Evolutionary conservation across 2,113 vertebrate genomes (phyloP).

Genomic region (Manacus vitellinus): DNA sequence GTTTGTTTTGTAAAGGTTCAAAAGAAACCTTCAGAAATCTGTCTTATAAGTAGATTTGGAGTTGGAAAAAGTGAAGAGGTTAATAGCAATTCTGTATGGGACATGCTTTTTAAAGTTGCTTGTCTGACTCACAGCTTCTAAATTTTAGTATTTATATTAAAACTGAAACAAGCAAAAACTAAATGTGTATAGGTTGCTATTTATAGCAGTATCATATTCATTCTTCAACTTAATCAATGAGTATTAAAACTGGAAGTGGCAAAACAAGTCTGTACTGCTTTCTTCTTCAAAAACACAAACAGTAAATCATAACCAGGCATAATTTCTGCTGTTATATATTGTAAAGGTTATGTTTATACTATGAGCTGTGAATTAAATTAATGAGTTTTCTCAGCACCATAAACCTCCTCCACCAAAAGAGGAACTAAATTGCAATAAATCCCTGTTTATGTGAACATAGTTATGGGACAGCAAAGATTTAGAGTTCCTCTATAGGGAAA

Average conservation of each 20-base stretch:
- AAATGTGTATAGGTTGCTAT: conserved; percentile 35
- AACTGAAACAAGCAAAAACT: conserved; percentile 6
- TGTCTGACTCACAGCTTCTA: not conserved
- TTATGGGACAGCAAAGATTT: conserved; percentile 77
- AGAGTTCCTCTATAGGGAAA: conserved; percentile 64
- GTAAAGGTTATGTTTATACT: conserved; percentile 81
- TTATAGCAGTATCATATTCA: conserved; percentile 55
- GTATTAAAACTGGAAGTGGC: conserved; percentile 55
- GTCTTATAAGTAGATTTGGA: not conserved
- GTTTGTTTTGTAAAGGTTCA: not conserved
- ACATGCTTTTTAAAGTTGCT: not conserved
- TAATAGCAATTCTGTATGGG: not conserved
- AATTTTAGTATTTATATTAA: conserved; percentile 4
- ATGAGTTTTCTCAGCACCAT: conserved; percentile 78
- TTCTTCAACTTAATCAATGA: conserved; percentile 65
- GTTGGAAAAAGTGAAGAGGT: not conserved
- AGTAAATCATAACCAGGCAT: conserved; percentile 72
- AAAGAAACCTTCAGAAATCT: not conserved
- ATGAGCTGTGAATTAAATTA: conserved; percentile 79
- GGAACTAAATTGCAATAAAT: conserved; percentile 80
- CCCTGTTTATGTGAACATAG: conserved; percentile 74
- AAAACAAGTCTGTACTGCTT: conserved; percentile 55
- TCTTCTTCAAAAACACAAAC: conserved; percentile 69
- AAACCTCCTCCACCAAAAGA: conserved; percentile 75
- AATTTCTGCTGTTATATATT: conserved; percentile 76